phyloP scores from a whole-genome alignment of 2,888 invertebrate species.

The Amphipyra berbera region DNA sequence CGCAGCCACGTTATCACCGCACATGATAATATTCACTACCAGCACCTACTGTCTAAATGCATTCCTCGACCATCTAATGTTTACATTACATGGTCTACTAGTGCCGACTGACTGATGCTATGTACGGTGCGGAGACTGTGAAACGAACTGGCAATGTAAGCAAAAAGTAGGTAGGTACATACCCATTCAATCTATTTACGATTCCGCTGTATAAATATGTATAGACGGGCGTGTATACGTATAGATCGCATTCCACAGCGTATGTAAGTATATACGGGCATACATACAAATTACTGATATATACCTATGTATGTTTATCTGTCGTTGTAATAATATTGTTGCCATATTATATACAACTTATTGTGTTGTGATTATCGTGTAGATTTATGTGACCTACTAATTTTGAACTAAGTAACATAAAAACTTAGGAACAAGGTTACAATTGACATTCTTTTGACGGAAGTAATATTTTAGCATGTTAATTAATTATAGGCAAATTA shows the following conservation, averaged over 20 bases:
- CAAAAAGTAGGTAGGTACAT: constrained; percentile 82
- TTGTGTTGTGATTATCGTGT: constrained; percentile 53
- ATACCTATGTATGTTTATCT: constrained; percentile 61
- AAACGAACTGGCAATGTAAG: constrained; percentile 80
- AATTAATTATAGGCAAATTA: constrained; percentile 3
- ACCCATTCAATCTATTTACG: constrained; percentile 89
- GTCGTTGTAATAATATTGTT: constrained; percentile 57
- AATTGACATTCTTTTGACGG: constrained; percentile 20
- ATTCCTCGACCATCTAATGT: constrained; percentile 87
- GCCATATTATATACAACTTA: constrained; percentile 37
- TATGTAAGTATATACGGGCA: constrained; percentile 70
- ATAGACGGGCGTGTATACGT: constrained; percentile 76
- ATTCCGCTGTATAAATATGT: constrained; percentile 83
- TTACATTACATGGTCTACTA: constrained; percentile 85
- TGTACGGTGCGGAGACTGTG: constrained; percentile 76
- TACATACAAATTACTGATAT: constrained; percentile 78
- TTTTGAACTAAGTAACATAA: constrained; percentile 27
- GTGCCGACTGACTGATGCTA: constrained; percentile 72
- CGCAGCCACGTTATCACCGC: constrained; percentile 87
- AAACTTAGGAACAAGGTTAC: constrained; percentile 36
- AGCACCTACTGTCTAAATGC: constrained; percentile 87
- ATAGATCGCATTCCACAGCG: constrained; percentile 85
- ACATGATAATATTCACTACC: constrained; percentile 89
- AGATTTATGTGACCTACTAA: constrained; percentile 58
- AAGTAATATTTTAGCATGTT: constrained; percentile 21